Evolutionary conservation across 2,113 vertebrate species (phyloP), one percentile per base, ranked within the genome.

Genomic region (Osmerus mordax): DNA sequence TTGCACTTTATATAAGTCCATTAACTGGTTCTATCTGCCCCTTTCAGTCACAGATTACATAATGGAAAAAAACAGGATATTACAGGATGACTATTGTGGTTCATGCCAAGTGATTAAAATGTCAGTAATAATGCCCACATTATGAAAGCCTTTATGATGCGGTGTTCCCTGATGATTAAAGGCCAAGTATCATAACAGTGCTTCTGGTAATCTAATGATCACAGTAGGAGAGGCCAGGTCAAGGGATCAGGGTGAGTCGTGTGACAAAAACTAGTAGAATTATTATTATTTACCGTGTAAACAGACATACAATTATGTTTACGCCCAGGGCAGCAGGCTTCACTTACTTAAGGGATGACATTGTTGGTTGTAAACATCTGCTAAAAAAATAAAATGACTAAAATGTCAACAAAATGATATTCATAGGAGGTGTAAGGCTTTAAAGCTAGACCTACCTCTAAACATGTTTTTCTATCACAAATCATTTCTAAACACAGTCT

Each of bases 1-100:
- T 47, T 54, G 52, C 2, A 7, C 32, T 63, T 82, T 73, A 76
- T 28, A 53, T 60, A 81, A 74, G 73, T 65, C 14, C 11, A 11
- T 4, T 25, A 29, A 19, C 8, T 47, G 58, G 29, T 25, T 2
- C 0, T 3, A 32, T 29, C 7, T 6, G 11, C 23, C 21, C 8
- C 28, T n/a, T 36, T 63, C 59, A 61, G 18, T 28, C 18, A 36
- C 2, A 15, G 16, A 61, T 70, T 23, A 64, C 12, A 59, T 55
- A 21, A 74, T 74, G 67, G 67, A 21, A 70, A 51, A 60, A 71
- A 73, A 72, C 18, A 56, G 55, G 59, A 7, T 1, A 47, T 47
- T 47, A 47, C 41, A 47, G 41, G 53, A 64, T 8, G 55, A 9
- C 32, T 1, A 67, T 60, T 12, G 18, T 0, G 11, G 18, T 64